Percentiles rank a stretch among this genome's conserved stretches.
Conservation (phyloP, 2,113 vertebrate genomes). For the Gavialis gangeticus region DNA sequence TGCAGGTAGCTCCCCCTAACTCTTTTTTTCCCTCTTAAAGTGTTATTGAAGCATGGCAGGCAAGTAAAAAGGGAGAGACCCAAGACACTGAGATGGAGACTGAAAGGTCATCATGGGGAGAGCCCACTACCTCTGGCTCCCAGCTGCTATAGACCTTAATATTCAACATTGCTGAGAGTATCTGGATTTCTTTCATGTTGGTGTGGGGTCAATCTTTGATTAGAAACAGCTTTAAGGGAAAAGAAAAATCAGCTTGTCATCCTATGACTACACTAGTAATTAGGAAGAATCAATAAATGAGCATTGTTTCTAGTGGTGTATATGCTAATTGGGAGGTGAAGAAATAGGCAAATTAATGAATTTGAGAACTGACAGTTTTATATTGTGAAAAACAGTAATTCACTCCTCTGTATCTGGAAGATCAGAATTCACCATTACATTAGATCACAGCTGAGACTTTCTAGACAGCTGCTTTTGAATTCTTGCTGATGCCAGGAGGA, state of each 20-base stretch:
- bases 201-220: not conserved
- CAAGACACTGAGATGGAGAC: no score
- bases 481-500: not conserved
- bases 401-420: not conserved
- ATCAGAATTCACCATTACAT: not conserved
- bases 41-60: no score
- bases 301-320: not conserved
- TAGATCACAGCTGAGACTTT: not conserved
- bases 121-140: no score
- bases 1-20: no score
- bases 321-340: not conserved
- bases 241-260: not conserved
- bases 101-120: no score
- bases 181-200: not conserved
- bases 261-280: not conserved
- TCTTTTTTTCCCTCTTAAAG: no score
- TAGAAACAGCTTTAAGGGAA: not conserved
- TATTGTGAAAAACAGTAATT: not conserved
- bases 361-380: not conserved
- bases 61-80: no score
- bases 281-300: not conserved
- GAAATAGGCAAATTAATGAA: not conserved
- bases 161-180: not conserved
- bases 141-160: not conserved
- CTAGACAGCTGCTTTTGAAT: not conserved